phyloP scores from a whole-genome alignment of 2,888 invertebrate species.

The Leptinotarsa rubiginosa region DNA sequence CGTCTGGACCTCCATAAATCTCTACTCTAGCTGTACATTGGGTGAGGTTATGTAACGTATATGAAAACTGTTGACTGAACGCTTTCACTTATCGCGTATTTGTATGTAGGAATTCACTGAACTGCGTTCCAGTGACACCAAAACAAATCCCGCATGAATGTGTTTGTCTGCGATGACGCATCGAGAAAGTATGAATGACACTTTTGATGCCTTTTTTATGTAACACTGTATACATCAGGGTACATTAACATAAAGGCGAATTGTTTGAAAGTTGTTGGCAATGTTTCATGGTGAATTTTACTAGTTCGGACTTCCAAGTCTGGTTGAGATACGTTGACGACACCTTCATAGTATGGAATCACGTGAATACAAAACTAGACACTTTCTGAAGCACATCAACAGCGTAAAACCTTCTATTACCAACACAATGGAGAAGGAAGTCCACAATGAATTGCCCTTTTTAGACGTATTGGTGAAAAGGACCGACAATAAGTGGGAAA shows the following conservation, averaged over 20 bases:
- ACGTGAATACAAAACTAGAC: too few species aligned
- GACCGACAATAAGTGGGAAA: too few species aligned
- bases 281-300: too few species aligned
- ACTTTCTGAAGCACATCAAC: too few species aligned
- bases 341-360: too few species aligned
- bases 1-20: background rate
- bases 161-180: background rate
- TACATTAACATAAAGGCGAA: background rate
- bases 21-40: background rate
- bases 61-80: background rate
- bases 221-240: background rate
- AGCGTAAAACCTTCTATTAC: too few species aligned
- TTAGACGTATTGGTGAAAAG: too few species aligned
- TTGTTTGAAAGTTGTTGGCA: too few species aligned
- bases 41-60: conserved; percentile 2
- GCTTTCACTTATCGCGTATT: conserved; percentile 28
- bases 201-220: background rate
- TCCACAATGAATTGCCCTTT: too few species aligned
- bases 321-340: too few species aligned
- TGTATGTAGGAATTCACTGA: conserved; percentile 29
- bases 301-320: too few species aligned
- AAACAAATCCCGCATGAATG: conserved; percentile 4
- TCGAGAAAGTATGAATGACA: conserved; percentile 5
- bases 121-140: conserved; percentile 25
- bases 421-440: too few species aligned